A percentile compares a stretch with the other conserved stretches of the same genome.
phyloP scores from a whole-genome alignment of 2,888 invertebrate species.

The Drosophila incognita region DNA sequence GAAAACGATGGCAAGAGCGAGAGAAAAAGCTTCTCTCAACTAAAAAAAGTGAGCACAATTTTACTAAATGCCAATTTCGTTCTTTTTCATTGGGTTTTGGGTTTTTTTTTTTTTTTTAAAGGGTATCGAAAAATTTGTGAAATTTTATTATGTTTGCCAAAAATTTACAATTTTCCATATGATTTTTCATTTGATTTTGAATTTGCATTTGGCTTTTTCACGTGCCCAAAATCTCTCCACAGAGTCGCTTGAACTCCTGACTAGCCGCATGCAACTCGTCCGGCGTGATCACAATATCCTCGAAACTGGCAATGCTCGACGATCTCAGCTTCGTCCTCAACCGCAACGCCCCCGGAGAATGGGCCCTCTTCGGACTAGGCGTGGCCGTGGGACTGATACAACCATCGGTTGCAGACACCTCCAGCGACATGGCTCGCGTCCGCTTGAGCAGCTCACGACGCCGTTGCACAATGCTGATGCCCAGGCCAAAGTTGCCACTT shows the following conservation, averaged over 20 bases:
- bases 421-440: constrained; percentile 76
- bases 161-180: constrained; percentile 75
- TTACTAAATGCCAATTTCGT: constrained; percentile 7
- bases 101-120: constrained; percentile 5
- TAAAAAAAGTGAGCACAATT: constrained; percentile 40
- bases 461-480: constrained; percentile 42
- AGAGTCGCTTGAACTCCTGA: constrained; percentile 81
- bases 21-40: constrained; percentile 52
- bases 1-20: background rate
- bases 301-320: constrained; percentile 55
- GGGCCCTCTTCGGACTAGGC: constrained; percentile 60
- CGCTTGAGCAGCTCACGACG: constrained; percentile 78
- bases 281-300: constrained; percentile 81
- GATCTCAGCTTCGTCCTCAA: background rate
- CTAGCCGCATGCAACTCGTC: constrained; percentile 79
- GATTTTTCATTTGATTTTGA: constrained; percentile 22
- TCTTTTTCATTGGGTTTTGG: constrained; percentile 10
- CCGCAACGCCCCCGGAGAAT: constrained; percentile 53
- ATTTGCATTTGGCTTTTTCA: background rate
- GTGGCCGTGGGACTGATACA: constrained; percentile 49
- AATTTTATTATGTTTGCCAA: constrained; percentile 67
- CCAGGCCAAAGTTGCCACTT: background rate
- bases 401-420: constrained; percentile 36
- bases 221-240: constrained; percentile 72
- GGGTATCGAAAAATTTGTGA: constrained; percentile 68